A percentile compares a stretch with the other conserved stretches of the same genome.
Conservation (phyloP, 2,113 vertebrate genomes). For the Ellobius talpinus region DNA sequence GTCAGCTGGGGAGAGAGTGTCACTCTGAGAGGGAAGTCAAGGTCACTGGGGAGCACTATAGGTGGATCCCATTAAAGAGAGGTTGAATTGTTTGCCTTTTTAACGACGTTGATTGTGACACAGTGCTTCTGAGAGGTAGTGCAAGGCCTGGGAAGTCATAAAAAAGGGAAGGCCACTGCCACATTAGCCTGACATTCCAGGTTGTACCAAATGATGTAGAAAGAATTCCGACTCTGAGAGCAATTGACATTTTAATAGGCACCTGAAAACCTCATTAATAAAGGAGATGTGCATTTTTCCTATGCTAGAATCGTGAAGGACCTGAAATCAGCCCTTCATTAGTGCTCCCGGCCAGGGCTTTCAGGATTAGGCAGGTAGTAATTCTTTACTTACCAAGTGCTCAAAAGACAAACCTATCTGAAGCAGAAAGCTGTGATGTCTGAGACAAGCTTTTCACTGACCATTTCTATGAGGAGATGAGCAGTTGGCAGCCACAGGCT, state of each 20-base stretch:
- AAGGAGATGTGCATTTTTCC: neutral
- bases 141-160: neutral
- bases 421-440: neutral
- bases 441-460: neutral
- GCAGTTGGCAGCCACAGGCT: neutral
- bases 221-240: slow-evolving; percentile 43
- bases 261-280: neutral
- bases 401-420: slow-evolving; percentile 1
- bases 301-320: neutral
- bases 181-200: slow-evolving; percentile 27
- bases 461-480: neutral
- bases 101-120: neutral
- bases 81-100: neutral
- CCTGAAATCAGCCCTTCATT: neutral
- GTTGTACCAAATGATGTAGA: slow-evolving; percentile 63
- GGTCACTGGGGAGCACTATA: neutral
- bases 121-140: neutral
- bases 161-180: slow-evolving; percentile 23
- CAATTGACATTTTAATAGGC: slow-evolving; percentile 54
- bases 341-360: neutral
- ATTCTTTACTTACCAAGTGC: neutral
- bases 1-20: neutral
- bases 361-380: neutral
- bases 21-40: neutral
- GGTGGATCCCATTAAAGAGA: neutral